Percentiles rank a stretch among this genome's conserved stretches.
These are phyloP conservation scores for Geodia barretti DNA, from an alignment of 37 sponge, comb jelly and placozoan species.

Conservation along the genomic window DNA sequence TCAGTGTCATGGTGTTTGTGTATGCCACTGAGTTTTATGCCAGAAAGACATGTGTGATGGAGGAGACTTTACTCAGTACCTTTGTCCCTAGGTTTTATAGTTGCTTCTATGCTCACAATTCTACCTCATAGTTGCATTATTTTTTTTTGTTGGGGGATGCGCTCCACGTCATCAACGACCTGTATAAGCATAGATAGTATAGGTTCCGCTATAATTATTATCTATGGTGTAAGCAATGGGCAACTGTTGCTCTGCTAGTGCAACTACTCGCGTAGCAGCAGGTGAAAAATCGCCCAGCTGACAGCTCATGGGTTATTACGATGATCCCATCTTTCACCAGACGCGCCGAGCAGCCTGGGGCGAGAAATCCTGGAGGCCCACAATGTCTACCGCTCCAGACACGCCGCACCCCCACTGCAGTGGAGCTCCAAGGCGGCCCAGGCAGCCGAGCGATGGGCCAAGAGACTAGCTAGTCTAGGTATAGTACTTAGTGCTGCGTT, in stretches of 20 bases:
- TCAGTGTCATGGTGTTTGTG: constrained; percentile 65
- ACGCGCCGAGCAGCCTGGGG: constrained; percentile 44
- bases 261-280: too few relatives aligned
- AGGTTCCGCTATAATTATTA: too few relatives aligned
- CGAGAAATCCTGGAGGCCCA: constrained; percentile 63
- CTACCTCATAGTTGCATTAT: neutral
- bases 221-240: too few relatives aligned
- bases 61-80: constrained; percentile 57
- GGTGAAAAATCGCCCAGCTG: too few relatives aligned
- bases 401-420: constrained; percentile 65
- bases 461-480: constrained; percentile 58
- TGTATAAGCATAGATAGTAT: neutral
- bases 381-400: constrained; percentile 73
- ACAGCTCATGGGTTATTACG: too few relatives aligned
- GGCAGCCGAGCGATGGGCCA: constrained; percentile 84
- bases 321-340: too few relatives aligned
- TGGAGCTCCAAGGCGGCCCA: constrained; percentile 63
- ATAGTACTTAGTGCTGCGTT: too few relatives aligned
- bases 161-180: too few relatives aligned
- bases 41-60: constrained; percentile 49
- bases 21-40: constrained; percentile 75
- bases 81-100: constrained; percentile 69
- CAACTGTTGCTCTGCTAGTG: neutral
- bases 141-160: neutral
- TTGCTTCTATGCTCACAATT: constrained; percentile 20